Conservation (phyloP, 1,140 invertebrate species). For the Chymomyza costata region DNA sequence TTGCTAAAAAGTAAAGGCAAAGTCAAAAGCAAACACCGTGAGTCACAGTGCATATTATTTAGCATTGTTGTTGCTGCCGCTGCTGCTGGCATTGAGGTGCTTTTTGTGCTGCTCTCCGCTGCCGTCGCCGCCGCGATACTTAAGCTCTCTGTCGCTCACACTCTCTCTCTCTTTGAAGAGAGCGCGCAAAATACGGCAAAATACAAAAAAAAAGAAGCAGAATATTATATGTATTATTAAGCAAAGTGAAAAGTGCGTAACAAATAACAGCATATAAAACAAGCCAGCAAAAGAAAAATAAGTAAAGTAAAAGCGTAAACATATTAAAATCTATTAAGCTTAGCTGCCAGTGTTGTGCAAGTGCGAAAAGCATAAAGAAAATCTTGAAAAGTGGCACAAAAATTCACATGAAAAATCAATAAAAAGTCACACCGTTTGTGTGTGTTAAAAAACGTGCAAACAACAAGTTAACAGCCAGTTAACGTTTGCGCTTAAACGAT, state of each 20-base stretch:
- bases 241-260: constrained; percentile 22
- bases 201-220: constrained; percentile 16
- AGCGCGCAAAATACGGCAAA: constrained; percentile 11
- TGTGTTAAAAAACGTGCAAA: constrained; percentile 45
- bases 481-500: constrained; percentile 1
- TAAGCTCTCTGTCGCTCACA: too few species aligned
- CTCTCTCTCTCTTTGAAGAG: constrained; percentile 4
- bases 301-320: constrained; percentile 11
- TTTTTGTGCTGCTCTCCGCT: too few species aligned
- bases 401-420: constrained; percentile 55
- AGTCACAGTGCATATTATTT: constrained; percentile 30
- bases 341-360: constrained; percentile 21
- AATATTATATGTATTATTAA: constrained; percentile 40
- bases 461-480: constrained; percentile 35
- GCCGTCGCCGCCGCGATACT: too few species aligned
- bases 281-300: not conserved
- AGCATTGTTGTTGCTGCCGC: constrained; percentile 29
- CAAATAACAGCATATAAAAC: constrained; percentile 17
- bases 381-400: constrained; percentile 13
- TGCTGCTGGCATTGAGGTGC: too few species aligned
- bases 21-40: constrained; percentile 34
- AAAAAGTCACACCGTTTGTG: constrained; percentile 30
- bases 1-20: too few species aligned
- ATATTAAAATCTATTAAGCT: constrained; percentile 40
- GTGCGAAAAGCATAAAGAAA: constrained; percentile 15